These are phyloP conservation scores for Prionailurus bengalensis DNA, from an alignment of 2,113 vertebrate species.

Conservation along the genomic window DNA sequence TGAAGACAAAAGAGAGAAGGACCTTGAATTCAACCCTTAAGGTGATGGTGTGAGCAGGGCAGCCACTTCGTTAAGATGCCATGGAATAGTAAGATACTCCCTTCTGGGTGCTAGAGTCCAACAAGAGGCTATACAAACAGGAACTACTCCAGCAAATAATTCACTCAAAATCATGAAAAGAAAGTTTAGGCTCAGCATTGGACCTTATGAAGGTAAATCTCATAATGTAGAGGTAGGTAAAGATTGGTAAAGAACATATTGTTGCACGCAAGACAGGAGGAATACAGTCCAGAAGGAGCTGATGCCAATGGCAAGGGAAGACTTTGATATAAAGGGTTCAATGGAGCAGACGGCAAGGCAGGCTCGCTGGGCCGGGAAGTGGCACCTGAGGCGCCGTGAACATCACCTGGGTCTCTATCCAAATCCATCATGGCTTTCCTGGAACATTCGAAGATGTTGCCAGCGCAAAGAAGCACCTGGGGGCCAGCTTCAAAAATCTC, in stretches of 20 bases:
- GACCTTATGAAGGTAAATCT: background rate
- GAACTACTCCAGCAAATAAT: background rate
- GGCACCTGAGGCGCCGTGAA: background rate
- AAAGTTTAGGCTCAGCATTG: background rate
- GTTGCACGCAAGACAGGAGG: background rate
- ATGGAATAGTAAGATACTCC: background rate
- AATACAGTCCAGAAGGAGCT: background rate
- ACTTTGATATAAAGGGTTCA: background rate
- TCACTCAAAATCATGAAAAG: background rate
- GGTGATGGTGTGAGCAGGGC: background rate
- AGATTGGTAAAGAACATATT: background rate
- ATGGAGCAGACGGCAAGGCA: background rate
- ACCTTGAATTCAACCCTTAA: conserved; percentile 27
- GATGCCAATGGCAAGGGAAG: background rate
- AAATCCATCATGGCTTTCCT: conserved; percentile 38
- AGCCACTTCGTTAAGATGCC: background rate
- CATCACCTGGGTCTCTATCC: background rate
- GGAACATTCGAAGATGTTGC: background rate
- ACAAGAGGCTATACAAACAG: background rate
- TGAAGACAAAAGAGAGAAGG: conserved; percentile 22
- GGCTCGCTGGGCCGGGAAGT: background rate
- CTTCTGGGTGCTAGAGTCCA: background rate
- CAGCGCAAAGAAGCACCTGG: background rate
- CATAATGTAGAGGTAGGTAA: background rate
- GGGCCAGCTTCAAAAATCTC: background rate